phyloP scores from a whole-genome alignment of 2,113 vertebrate species.

The Haemorhous mexicanus region DNA sequence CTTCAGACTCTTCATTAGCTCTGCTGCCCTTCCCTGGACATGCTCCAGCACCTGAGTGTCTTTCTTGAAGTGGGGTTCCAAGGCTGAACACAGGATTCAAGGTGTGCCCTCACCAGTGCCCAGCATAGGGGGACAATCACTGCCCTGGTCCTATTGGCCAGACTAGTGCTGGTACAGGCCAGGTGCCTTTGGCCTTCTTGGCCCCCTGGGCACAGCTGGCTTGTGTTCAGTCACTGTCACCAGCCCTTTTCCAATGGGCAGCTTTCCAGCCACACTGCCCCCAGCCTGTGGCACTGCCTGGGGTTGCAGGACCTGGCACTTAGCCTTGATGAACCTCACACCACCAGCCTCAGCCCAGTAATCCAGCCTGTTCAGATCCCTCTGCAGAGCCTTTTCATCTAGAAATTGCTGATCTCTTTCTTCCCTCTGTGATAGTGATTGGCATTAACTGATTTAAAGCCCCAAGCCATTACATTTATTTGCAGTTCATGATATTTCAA shows the following conservation, averaged over 20 bases:
- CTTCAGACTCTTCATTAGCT: background rate
- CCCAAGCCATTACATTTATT: background rate
- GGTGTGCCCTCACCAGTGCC: background rate
- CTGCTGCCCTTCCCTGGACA: background rate
- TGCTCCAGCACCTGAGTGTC: background rate
- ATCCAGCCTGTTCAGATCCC: background rate
- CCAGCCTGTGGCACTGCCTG: background rate
- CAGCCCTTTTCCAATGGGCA: background rate
- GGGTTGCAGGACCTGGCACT: background rate
- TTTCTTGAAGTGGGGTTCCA: too few relatives aligned
- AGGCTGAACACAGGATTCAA: rapidly evolving
- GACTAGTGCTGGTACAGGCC: rapidly evolving
- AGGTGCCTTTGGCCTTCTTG: background rate
- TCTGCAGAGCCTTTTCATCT: background rate
- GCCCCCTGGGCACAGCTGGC: background rate
- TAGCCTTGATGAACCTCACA: background rate
- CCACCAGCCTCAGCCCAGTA: background rate
- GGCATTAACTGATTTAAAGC: background rate
- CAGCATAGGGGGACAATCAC: background rate
- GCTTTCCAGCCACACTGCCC: background rate
- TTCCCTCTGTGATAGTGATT: background rate
- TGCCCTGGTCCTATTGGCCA: background rate
- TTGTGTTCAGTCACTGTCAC: rapidly evolving
- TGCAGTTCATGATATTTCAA: background rate
- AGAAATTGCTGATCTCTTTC: background rate